Evolutionary conservation across 2,888 invertebrate species (phyloP).

Genomic region (Meganola albula): DNA sequence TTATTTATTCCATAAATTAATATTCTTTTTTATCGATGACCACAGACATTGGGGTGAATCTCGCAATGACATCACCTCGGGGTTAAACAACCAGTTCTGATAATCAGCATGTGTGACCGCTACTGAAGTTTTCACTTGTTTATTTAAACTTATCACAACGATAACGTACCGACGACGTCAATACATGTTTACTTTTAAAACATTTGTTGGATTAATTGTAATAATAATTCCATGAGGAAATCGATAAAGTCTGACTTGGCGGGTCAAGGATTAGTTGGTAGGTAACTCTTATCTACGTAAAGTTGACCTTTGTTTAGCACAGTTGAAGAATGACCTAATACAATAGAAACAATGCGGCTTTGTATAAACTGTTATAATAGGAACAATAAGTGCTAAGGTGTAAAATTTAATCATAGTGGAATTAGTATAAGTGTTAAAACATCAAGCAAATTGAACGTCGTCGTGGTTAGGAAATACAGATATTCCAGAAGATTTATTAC

Average conservation of each 20-base stretch:
- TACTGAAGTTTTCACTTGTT: slow-evolving; percentile 32
- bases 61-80: slow-evolving; percentile 31
- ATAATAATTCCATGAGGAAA: slow-evolving; percentile 34
- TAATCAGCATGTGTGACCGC: slow-evolving; percentile 34
- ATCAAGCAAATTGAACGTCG: too few relatives aligned
- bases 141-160: slow-evolving; percentile 27
- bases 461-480: too few relatives aligned
- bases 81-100: slow-evolving; percentile 31
- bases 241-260: slow-evolving; percentile 34
- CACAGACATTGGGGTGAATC: slow-evolving; percentile 14
- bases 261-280: slow-evolving; percentile 24
- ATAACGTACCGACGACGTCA: slow-evolving; percentile 45
- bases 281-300: slow-evolving; percentile 3
- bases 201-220: slow-evolving; percentile 18
- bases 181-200: slow-evolving; percentile 46
- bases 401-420: too few relatives aligned
- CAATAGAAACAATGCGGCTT: too few relatives aligned
- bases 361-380: too few relatives aligned
- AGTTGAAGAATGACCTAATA: too few relatives aligned
- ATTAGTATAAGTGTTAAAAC: too few relatives aligned
- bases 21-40: slow-evolving; percentile 21
- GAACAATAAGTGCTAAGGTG: too few relatives aligned
- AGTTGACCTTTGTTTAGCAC: slow-evolving; percentile 6
- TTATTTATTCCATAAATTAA: too few relatives aligned
- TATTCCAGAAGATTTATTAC: too few relatives aligned